Evolutionary conservation across 2,113 vertebrate genomes (phyloP), one percentile per base, ranked within the genome.

Genomic region (Urocynchramus pylzowi): DNA sequence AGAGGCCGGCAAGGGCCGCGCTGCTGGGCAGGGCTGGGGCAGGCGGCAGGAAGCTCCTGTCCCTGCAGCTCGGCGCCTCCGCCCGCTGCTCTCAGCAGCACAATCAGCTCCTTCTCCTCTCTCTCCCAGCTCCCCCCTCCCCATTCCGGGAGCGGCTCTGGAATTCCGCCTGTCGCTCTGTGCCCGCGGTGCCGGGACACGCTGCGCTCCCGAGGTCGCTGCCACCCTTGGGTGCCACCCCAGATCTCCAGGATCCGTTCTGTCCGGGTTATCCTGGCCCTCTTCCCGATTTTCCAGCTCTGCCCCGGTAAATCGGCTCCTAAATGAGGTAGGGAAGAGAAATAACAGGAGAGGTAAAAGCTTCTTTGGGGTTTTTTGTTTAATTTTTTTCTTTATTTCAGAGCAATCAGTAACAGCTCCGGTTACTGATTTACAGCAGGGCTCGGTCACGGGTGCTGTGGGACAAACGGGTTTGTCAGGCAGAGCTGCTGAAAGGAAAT

Each of bases 381-480:
- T n/a, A n/a, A n/a, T n/a, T n/a, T 27, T 35, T 53, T 54, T 11
- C 19, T 50, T 89, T 85, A 41, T 84, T 91, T 54, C 63, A 27
- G 75, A 77, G 76, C 75, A 85, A 5, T 69, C 44, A 76, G 59
- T 71, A 59, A 82, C 24, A 78, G 81, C 60, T 73, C 75, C 35
- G 78, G 94, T 97, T 94, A 96, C 53, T 53, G 59, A 83, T 85
- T 87, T 87, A 93, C 87, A 22, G 42, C 41, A 64, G 65, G 75
- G 63, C 90, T 76, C 54, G 44, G 61, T 87, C 93, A 44, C 19
- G 20, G 33, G 57, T 23, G 54, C 70, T 69, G 80, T 9, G 60
- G 84, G 45, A 86, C 78, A 93, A 95, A 94, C 64, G 31, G n/a
- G 52, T 89, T 82, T 81, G 30, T 65, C 20, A 3, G 90, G 77